Evolutionary conservation across 2,113 vertebrate genomes (phyloP).

Genomic region (Platichthys flesus): DNA sequence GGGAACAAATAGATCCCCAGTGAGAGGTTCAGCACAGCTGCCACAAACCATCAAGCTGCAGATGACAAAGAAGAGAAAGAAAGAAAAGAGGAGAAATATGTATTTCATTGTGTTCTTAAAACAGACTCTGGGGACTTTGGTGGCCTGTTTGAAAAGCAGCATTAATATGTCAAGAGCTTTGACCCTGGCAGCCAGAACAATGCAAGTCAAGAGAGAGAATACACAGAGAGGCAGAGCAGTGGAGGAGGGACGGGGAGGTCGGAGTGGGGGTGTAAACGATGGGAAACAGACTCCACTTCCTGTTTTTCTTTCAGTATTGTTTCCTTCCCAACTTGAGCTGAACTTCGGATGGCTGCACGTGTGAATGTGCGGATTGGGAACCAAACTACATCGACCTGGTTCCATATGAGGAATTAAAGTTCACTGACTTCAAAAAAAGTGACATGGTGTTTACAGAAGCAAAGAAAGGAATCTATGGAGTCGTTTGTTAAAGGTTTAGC

Average conservation of each 20-base stretch:
- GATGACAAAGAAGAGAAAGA: constrained; percentile 28
- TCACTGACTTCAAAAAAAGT: too few species aligned
- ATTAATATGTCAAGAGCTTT: constrained; percentile 80
- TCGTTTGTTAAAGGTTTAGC: background rate
- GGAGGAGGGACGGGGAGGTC: constrained; percentile 32
- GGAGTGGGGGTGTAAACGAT: constrained; percentile 51
- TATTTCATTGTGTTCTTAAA: constrained; percentile 75
- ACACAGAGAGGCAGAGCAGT: constrained; percentile 19
- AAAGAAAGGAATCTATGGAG: too few species aligned
- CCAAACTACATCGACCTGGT: background rate
- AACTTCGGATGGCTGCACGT: constrained; percentile 10
- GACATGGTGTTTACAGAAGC: too few species aligned
- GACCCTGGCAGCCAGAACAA: constrained; percentile 77
- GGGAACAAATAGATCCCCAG: constrained; percentile 42
- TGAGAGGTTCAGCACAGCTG: constrained; percentile 71
- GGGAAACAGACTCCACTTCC: constrained; percentile 79
- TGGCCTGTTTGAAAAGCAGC: constrained; percentile 60
- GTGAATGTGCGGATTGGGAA: constrained; percentile 26
- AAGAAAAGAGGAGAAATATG: constrained; percentile 55
- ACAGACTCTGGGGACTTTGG: constrained; percentile 39
- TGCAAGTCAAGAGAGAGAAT: constrained; percentile 56
- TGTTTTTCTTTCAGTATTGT: constrained; percentile 82
- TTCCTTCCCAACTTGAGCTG: constrained; percentile 74
- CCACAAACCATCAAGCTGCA: constrained; percentile 44
- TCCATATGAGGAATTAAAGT: too few species aligned